A percentile compares a stretch with the other conserved stretches of the same genome.
Conservation (phyloP, 2,797 vertebrate genomes). For the Macroramphosus scolopax region DNA sequence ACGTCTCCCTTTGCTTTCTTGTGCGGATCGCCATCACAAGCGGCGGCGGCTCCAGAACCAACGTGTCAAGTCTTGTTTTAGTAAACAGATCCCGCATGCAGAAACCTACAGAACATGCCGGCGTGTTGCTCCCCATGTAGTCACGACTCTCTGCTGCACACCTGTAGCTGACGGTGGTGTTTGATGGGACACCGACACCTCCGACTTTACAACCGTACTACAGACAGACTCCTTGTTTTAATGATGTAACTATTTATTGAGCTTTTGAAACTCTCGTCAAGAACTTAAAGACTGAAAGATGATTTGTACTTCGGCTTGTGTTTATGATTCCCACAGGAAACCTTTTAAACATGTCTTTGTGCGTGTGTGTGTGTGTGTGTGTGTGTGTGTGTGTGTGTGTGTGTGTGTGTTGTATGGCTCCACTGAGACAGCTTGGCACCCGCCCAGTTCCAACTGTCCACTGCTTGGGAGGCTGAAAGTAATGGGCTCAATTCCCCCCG, state of each 20-base stretch:
- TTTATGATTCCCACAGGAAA: not conserved
- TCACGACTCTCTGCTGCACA: too few relatives aligned
- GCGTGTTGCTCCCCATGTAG: too few relatives aligned
- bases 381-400: not conserved
- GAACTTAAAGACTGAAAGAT: not conserved
- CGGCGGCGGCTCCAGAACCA: slow-evolving; percentile 53
- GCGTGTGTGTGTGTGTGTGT: not conserved
- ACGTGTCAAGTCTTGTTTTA: slow-evolving; percentile 47
- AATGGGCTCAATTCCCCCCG: slow-evolving; percentile 48
- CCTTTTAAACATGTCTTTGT: not conserved
- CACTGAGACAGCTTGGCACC: slow-evolving; percentile 38
- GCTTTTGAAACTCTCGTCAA: not conserved
- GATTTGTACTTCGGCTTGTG: not conserved
- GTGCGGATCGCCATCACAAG: slow-evolving; percentile 32
- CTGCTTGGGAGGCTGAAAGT: slow-evolving; percentile 38
- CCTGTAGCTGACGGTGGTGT: too few relatives aligned
- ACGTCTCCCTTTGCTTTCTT: slow-evolving; percentile 44
- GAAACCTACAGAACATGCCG: slow-evolving; percentile 19
- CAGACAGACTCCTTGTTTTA: too few relatives aligned
- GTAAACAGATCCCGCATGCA: slow-evolving; percentile 51
- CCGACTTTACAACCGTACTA: too few relatives aligned
- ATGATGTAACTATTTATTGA: too few relatives aligned
- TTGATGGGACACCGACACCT: not conserved
- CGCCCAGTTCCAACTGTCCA: slow-evolving; percentile 44
- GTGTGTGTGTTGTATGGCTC: slow-evolving; percentile 29